Evolutionary conservation across 2,797 vertebrate genomes (phyloP).

Genomic region (Diplodus puntazzo): DNA sequence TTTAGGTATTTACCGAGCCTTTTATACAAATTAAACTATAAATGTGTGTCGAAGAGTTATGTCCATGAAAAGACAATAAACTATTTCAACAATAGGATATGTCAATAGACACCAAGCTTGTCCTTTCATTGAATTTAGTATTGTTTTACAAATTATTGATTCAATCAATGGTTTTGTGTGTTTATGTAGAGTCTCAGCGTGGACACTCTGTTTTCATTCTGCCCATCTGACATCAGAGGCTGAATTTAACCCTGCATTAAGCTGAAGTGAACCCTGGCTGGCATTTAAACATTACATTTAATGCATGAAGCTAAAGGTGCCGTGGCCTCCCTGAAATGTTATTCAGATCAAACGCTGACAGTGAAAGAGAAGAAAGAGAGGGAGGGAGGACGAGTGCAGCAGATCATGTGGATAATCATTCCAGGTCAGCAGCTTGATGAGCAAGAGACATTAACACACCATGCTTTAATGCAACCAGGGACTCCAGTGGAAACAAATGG

Average conservation of each 20-base stretch:
- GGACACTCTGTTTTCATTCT: conserved; percentile 2
- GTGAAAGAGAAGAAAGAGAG: background rate
- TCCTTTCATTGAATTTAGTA: background rate
- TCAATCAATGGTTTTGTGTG: background rate
- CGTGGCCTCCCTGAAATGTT: conserved; percentile 8
- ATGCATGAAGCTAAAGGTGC: conserved; percentile 41
- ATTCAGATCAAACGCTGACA: conserved; percentile 26
- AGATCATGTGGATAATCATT: conserved; percentile 71
- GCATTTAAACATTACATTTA: conserved; percentile 35
- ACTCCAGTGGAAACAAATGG: conserved; percentile 29
- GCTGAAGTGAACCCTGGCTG: conserved; percentile 19
- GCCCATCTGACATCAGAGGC: conserved; percentile 3
- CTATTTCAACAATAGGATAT: background rate
- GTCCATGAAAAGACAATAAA: background rate
- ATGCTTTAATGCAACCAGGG: conserved; percentile 43
- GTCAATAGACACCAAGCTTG: background rate
- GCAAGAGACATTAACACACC: conserved; percentile 57
- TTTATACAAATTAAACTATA: no score
- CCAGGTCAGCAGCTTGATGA: conserved; percentile 70
- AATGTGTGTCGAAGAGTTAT: background rate
- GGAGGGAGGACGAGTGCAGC: conserved; percentile 31
- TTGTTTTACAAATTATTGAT: background rate
- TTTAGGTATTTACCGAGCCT: no score
- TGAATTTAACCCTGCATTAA: conserved; percentile 10
- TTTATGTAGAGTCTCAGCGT: background rate